These are phyloP conservation scores for Lissonota sp. DNA, from an alignment of 2,888 invertebrate genomes.

Conservation along the genomic window DNA sequence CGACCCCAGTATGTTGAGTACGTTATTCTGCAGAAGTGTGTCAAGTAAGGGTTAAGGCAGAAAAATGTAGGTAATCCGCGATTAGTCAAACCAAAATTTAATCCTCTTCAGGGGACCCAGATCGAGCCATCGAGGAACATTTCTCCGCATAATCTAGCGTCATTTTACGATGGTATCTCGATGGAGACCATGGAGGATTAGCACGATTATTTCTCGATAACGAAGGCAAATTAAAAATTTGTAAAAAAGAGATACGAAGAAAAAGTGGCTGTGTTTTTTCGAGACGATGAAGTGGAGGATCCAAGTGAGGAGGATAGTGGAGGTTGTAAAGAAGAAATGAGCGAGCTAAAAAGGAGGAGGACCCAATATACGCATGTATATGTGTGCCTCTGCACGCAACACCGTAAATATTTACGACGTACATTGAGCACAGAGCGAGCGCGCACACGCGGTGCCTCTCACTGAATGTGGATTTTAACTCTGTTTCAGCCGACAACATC, in stretches of 20 bases:
- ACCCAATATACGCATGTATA: conserved; percentile 30
- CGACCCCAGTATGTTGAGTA: no score
- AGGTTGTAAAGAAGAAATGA: conserved; percentile 24
- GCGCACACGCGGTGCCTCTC: conserved; percentile 44
- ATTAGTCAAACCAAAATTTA: no score
- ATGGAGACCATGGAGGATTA: no score
- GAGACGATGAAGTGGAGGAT: conserved; percentile 2
- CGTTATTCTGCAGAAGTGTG: no score
- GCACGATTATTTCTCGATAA: no score
- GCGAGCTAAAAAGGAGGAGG: conserved; percentile 19
- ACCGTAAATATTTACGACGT: conserved; percentile 67
- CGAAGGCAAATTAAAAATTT: background rate
- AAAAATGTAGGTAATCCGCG: no score
- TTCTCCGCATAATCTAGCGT: no score
- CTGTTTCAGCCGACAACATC: conserved; percentile 59
- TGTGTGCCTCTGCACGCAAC: conserved; percentile 58
- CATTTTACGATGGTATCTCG: no score
- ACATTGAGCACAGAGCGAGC: conserved; percentile 38
- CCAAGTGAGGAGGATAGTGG: conserved; percentile 3
- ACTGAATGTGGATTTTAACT: conserved; percentile 60
- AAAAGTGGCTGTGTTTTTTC: background rate
- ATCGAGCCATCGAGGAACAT: no score
- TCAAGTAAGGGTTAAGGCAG: no score
- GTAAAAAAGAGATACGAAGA: no score
- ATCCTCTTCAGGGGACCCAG: no score